Evolutionary conservation across 2,113 vertebrate genomes (phyloP).

Genomic region (Dipodomys ordii): DNA sequence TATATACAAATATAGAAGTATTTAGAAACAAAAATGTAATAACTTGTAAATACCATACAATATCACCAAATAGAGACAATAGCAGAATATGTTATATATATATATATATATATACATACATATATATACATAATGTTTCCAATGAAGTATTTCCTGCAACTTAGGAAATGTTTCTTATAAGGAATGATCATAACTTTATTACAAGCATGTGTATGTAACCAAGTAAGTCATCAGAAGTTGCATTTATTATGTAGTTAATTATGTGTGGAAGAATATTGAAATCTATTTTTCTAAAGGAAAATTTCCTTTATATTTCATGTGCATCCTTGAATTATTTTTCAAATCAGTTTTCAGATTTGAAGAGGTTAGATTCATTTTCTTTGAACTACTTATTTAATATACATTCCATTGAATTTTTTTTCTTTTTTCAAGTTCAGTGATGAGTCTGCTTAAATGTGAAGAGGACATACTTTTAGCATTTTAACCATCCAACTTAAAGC

Average conservation of each 20-base stretch:
- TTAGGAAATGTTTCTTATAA: background rate
- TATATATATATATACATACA: too few relatives aligned
- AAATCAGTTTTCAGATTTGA: background rate
- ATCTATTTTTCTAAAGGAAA: slow-evolving; percentile 17
- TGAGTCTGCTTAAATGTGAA: too few relatives aligned
- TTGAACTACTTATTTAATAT: background rate
- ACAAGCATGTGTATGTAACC: background rate
- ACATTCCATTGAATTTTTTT: background rate
- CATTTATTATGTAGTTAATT: background rate
- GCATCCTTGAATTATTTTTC: background rate
- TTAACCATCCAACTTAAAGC: background rate
- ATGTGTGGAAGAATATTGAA: background rate
- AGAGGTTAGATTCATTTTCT: slow-evolving; percentile 22
- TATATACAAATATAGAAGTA: background rate
- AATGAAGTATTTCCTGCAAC: background rate
- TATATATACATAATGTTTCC: background rate
- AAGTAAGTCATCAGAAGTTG: background rate
- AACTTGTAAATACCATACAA: background rate
- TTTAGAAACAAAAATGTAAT: background rate
- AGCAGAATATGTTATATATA: background rate
- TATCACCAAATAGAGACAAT: background rate
- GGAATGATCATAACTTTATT: background rate
- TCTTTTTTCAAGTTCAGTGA: too few relatives aligned
- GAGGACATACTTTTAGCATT: background rate
- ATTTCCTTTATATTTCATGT: background rate